phyloP scores from a whole-genome alignment of 2,888 invertebrate species.

The Nemoura dubitans region DNA sequence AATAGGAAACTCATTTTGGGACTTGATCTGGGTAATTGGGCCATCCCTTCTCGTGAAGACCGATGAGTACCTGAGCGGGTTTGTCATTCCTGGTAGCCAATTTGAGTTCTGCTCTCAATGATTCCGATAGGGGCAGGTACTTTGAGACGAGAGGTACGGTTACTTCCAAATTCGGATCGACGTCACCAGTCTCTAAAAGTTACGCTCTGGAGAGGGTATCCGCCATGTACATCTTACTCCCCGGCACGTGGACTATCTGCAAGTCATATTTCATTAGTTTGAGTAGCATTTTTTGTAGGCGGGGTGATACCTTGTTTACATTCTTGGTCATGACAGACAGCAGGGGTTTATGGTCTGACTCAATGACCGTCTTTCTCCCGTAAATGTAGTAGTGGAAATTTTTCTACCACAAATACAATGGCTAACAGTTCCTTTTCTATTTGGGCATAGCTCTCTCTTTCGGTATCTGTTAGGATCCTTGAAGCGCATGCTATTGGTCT shows the following conservation, averaged over 20 bases:
- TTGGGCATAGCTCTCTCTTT: too few species aligned
- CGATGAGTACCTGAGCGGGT: neutral
- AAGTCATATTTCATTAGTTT: neutral
- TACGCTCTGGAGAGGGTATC: neutral
- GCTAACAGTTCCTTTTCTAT: too few species aligned
- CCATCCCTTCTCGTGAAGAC: conserved; percentile 41
- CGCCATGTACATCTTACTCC: neutral
- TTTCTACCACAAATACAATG: too few species aligned
- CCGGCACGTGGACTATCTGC: neutral
- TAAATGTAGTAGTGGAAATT: too few species aligned
- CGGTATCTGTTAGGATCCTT: too few species aligned
- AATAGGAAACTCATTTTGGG: neutral
- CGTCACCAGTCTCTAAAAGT: neutral
- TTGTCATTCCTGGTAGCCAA: neutral
- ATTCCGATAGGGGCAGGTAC: conserved; percentile 33
- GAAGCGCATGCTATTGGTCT: too few species aligned
- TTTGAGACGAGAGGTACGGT: conserved; percentile 38
- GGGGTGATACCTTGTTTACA: conserved; percentile 14
- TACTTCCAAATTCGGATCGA: conserved; percentile 22
- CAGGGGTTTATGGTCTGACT: too few species aligned
- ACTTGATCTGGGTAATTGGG: conserved; percentile 26
- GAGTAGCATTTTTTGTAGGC: neutral
- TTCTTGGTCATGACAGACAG: too few species aligned
- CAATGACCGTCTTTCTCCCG: too few species aligned
- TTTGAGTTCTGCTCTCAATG: conserved; percentile 35